Conservation (phyloP, 64 coral and sea anemone species). For the Montipora capricornis region DNA sequence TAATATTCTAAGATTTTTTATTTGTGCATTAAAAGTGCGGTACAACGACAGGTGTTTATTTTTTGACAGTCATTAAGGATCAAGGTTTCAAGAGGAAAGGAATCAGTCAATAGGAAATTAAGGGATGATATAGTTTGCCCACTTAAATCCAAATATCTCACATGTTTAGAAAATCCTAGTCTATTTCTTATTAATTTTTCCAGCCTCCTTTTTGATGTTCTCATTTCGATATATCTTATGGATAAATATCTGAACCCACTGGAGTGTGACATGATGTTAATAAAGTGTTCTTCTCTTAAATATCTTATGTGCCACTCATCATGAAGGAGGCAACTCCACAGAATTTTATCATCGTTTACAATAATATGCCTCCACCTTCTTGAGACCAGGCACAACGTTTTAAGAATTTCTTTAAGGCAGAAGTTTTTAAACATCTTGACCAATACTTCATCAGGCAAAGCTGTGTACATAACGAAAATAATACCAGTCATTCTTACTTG, state of each 20-base stretch:
- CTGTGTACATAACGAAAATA: slow-evolving; percentile 72
- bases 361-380: slow-evolving; percentile 61
- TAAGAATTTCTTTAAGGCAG: slow-evolving; percentile 67
- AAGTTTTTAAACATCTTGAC: slow-evolving; percentile 71
- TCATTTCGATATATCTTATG: slow-evolving; percentile 67
- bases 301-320: slow-evolving; percentile 64
- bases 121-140: slow-evolving; percentile 63
- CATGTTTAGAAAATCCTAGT: slow-evolving; percentile 68
- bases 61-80: slow-evolving; percentile 68
- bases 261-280: slow-evolving; percentile 62
- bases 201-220: slow-evolving; percentile 58
- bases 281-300: slow-evolving; percentile 48
- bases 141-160: slow-evolving; percentile 73
- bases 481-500: slow-evolving; percentile 60
- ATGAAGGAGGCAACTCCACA: slow-evolving; percentile 65
- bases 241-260: slow-evolving; percentile 73
- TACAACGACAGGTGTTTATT: slow-evolving; percentile 58
- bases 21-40: slow-evolving; percentile 47
- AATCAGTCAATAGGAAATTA: slow-evolving; percentile 61
- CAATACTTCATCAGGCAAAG: slow-evolving; percentile 74
- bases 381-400: slow-evolving; percentile 66
- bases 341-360: slow-evolving; percentile 48
- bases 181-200: slow-evolving; percentile 54
- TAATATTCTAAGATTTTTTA: slow-evolving; percentile 68
- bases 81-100: slow-evolving; percentile 66